These are phyloP conservation scores for Perdita meconis DNA, from an alignment of 2,888 invertebrate species.

Conservation along the genomic window DNA sequence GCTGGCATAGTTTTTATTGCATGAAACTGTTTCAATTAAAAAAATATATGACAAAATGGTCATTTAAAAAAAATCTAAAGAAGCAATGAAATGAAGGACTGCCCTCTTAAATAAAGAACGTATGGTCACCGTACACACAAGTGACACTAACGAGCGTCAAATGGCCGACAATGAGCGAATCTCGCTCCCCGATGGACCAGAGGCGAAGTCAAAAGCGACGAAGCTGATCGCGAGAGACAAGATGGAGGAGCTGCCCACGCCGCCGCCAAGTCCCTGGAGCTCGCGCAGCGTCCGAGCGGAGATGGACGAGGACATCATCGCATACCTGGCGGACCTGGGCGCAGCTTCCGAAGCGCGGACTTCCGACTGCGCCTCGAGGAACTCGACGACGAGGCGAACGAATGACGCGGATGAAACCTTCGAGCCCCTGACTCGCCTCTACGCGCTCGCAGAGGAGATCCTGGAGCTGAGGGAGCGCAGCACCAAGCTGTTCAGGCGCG, in stretches of 20 bases:
- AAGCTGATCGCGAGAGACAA: conserved; percentile 41
- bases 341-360: conserved; percentile 59
- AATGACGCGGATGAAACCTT: conserved; percentile 89
- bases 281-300: conserved; percentile 1
- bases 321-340: conserved; percentile 79
- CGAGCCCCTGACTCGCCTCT: conserved; percentile 92
- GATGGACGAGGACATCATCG: conserved; percentile 84
- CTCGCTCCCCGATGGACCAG: conserved; percentile 34
- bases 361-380: conserved; percentile 57
- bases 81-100: too few relatives aligned
- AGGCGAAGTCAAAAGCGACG: conserved; percentile 47
- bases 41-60: too few relatives aligned
- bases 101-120: too few relatives aligned
- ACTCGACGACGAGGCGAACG: conserved; percentile 54
- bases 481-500: conserved; percentile 87
- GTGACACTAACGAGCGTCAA: too few relatives aligned
- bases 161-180: conserved; percentile 62
- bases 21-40: too few relatives aligned
- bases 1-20: too few relatives aligned
- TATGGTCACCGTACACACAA: too few relatives aligned
- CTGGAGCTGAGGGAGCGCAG: conserved; percentile 90
- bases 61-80: too few relatives aligned
- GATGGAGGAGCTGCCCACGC: conserved; percentile 81
- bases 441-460: conserved; percentile 91
- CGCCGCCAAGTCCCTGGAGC: conserved; percentile 79